Percentiles rank a stretch among this genome's conserved stretches.
phyloP scores from a whole-genome alignment of 2,113 vertebrate genomes.

The Gulo gulo region DNA sequence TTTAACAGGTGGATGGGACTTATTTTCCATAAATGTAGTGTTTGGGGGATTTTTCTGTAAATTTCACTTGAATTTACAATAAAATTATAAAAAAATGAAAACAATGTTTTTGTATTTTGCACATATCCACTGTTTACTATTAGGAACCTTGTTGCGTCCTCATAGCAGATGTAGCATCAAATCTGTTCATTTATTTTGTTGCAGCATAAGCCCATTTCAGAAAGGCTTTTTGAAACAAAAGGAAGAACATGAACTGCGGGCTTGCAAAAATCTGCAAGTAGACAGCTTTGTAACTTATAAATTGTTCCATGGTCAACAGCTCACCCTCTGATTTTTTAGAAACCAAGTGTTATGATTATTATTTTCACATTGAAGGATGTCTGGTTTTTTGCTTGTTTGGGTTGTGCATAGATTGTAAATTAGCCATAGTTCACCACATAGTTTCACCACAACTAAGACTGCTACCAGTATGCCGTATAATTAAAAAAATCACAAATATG shows the following conservation, averaged over 20 bases:
- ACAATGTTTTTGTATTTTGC: not conserved
- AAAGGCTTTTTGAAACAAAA: not conserved
- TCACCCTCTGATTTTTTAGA: not conserved
- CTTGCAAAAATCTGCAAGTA: slow-evolving; percentile 7
- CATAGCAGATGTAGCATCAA: not conserved
- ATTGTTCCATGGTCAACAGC: not conserved
- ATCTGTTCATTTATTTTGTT: not conserved
- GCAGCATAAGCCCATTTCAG: not conserved
- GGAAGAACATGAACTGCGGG: not conserved
- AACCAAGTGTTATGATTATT: not conserved
- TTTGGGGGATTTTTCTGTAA: not conserved
- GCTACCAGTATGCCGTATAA: not conserved
- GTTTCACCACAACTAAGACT: not conserved
- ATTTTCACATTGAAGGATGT: not conserved
- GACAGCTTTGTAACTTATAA: slow-evolving; percentile 7
- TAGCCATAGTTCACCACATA: not conserved
- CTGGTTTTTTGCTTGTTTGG: not conserved
- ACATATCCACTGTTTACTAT: not conserved
- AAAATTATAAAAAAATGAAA: not conserved
- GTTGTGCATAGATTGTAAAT: not conserved
- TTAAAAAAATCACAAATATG: slow-evolving; percentile 1
- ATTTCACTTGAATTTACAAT: not conserved
- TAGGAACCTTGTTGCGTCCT: not conserved
- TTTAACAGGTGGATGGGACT: not conserved
- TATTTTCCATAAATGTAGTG: not conserved